Evolutionary conservation across 2,888 invertebrate genomes (phyloP), one percentile per base, ranked within the genome.

Genomic region (Agrotis exclamationis): DNA sequence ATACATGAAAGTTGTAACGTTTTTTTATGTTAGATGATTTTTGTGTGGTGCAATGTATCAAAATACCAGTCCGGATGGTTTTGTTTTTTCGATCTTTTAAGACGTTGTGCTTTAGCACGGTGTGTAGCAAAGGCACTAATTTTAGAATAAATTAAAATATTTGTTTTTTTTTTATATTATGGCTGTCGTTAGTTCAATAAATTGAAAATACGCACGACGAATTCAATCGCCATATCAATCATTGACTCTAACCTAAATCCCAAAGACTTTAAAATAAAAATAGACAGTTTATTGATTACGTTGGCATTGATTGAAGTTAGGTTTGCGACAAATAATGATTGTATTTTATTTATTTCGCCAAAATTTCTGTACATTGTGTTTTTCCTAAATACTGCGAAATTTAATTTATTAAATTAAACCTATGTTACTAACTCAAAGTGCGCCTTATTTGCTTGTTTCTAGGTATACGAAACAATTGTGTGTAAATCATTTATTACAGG

Each of bases 1-100:
- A 83, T 74, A 68, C 82, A 80, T 76, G 79, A 60, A 72, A 64
- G 58, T 72, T 72, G 74, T 73, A 71, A 65, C 70, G 54, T 69
- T 80, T 68, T 69, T 80, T 68, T 64, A 16, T 54, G 39, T 51
- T 53, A 6, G 13, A 47, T 16, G 39, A 3, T 3, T 3, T 63
- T 44, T 72, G 20, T 45, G 18, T 44, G 20, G n/a, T 57, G 24
- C 39, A 16, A 3, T 16, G 39, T 18, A 14, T 59, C 48, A 54
- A 48, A 68, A 63, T 45, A 45, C 6, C 1, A 5, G 20, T 11
- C 5, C 1, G 3, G 3, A 44, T 20, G 2, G 2, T 6, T 45
- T 20, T 6, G 3, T 45, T 11, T 47, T 24, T 39, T 54, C 22
- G 20, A 13, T 3, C 11, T n/a, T 24, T 22, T 22, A 28, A 28